Base-by-base conservation (phyloP, 2,797 vertebrate genomes). In the Sciurus vulgaris region DNA sequence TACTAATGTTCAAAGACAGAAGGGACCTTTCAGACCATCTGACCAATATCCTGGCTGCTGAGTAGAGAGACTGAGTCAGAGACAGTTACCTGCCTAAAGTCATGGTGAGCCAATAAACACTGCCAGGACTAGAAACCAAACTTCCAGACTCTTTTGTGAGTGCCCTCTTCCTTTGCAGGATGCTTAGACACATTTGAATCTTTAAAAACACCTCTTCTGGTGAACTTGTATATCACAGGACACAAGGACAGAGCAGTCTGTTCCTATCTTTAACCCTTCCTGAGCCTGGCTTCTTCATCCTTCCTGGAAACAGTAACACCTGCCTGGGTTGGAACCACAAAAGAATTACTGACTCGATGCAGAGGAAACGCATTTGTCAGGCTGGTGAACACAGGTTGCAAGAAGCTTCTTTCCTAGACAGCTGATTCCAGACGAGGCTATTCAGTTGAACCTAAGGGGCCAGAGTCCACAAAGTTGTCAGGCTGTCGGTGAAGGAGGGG, bases 101-200 rank as follows among this genome's bases (percentile, higher is more conserved):
- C 92, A 84, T 47, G 86, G 28, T 38, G 8, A 51, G 22, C 56
- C 33, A 72, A 86, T n/a, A 4, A 44, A n/a, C 24, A 89, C 20
- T 73, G 63, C 41, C 24, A 91, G 56, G 33, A 79, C 61, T 87
- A 95, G 56, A 97, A 78, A 35, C 56, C 35, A 54, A 78, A 70
- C n/a, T 63, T 83, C 33, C 79, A 87, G 73, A 44, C 77, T 90
- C 59, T 69, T 20, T 18, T 18, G 51, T 47, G 17, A 73, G n/a
- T 63, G 38, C 35, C 82, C 63, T 59, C 17, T 79, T 93, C 61
- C 28, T 47, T 59, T 82, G 35, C 7, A 56, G 41, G 74, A 65
- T 56, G 72, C 38, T 93, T 35, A 86, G 14, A 72, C 8, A 33
- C 44, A 91, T 30, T 22, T 61, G 54, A n/a, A 96, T 49, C 24